Evolutionary conservation across 2,113 vertebrate genomes (phyloP).

Genomic region (Acrocephalus kingi): DNA sequence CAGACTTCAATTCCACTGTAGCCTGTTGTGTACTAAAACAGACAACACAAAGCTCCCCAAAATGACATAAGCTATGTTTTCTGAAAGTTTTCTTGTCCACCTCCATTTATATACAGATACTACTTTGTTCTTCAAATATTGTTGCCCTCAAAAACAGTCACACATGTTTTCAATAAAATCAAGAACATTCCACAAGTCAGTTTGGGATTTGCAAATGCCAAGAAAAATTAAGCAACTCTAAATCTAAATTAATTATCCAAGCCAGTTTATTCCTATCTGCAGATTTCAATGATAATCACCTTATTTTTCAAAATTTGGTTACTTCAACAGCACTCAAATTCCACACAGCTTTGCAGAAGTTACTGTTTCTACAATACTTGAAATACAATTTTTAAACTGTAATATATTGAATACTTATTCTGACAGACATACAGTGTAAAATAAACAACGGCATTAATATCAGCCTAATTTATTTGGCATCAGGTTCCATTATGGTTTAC

Average conservation of each 20-base stretch:
- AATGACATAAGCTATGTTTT: neutral
- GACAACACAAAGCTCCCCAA: neutral
- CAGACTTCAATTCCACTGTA: neutral
- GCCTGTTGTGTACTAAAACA: neutral
- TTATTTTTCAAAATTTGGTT: neutral
- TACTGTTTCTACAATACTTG: neutral
- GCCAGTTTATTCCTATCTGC: neutral
- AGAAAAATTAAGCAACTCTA: constrained; percentile 46
- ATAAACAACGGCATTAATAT: neutral
- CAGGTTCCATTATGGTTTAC: neutral
- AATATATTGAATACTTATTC: neutral
- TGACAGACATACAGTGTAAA: neutral
- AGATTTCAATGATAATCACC: neutral
- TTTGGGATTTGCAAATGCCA: constrained; percentile 29
- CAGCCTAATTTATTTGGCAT: neutral
- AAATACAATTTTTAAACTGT: neutral
- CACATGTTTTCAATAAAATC: constrained; percentile 50
- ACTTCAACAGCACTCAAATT: neutral
- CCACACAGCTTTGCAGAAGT: neutral
- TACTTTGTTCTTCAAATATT: neutral
- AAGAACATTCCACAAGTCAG: constrained; percentile 14
- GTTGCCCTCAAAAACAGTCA: neutral
- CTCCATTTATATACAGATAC: neutral
- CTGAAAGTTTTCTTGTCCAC: neutral
- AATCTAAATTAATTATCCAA: constrained; percentile 15